phyloP scores from a whole-genome alignment of 2,797 vertebrate species.

The Cossypha polioptera region DNA sequence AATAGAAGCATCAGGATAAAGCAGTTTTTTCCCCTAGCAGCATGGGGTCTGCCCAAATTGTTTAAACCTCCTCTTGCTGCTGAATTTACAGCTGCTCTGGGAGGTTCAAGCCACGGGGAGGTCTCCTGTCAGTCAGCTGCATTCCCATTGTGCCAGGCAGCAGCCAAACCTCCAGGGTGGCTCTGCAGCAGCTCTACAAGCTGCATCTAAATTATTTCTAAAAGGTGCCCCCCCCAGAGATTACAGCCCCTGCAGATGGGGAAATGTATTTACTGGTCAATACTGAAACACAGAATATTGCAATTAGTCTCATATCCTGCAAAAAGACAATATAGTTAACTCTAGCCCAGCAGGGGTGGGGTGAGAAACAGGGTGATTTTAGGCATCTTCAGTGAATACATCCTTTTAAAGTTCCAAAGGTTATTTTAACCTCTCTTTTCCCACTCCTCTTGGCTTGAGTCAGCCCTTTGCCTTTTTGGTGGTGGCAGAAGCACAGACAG shows the following conservation, averaged over 20 bases:
- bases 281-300: background rate
- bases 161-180: background rate
- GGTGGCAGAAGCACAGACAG: background rate
- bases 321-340: rapidly evolving
- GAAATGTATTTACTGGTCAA: background rate
- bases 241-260: background rate
- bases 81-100: background rate
- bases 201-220: background rate
- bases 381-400: background rate
- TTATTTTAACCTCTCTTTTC: background rate
- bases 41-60: background rate
- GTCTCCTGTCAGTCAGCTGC: background rate
- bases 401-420: background rate
- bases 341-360: rapidly evolving
- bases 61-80: background rate
- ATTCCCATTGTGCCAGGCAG: background rate
- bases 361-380: background rate
- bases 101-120: background rate
- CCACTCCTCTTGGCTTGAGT: background rate
- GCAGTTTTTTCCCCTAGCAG: background rate
- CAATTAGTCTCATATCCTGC: rapidly evolving
- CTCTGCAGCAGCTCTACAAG: background rate
- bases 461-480: background rate
- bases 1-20: background rate
- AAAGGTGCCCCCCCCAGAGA: background rate